Percentiles rank a stretch among this genome's conserved stretches.
Conservation (phyloP, 2,113 vertebrate species). For the Theristicus caerulescens region DNA sequence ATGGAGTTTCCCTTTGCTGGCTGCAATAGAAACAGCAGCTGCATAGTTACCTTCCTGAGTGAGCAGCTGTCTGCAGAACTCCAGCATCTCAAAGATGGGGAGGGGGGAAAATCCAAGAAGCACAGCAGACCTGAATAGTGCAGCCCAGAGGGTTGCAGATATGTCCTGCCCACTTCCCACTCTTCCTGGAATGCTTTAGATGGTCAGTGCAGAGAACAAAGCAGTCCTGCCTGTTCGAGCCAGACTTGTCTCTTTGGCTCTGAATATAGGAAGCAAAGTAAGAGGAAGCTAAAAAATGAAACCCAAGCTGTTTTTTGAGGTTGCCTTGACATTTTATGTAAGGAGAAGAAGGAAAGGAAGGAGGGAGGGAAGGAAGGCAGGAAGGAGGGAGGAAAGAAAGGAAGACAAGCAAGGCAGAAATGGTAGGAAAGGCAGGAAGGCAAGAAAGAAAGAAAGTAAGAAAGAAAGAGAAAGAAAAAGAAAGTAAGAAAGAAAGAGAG, state of each 20-base stretch:
- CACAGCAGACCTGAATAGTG: neutral
- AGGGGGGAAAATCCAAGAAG: neutral
- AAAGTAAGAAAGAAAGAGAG: neutral
- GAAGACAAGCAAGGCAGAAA: too few species aligned
- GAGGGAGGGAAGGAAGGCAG: too few species aligned
- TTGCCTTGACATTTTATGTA: neutral
- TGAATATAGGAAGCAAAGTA: neutral
- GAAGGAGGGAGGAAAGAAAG: too few species aligned
- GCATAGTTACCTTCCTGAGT: neutral
- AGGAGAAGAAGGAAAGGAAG: neutral
- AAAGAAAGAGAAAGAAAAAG: too few species aligned
- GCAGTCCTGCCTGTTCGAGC: neutral
- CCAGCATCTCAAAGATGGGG: neutral
- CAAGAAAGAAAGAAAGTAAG: neutral
- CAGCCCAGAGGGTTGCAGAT: neutral
- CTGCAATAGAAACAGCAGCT: neutral
- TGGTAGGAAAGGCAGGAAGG: too few species aligned
- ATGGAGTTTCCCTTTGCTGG: neutral
- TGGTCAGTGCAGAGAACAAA: neutral
- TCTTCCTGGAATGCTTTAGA: neutral
- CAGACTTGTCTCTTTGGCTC: neutral
- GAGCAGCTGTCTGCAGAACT: neutral
- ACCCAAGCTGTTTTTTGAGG: neutral
- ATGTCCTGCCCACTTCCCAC: neutral
- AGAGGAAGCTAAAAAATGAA: neutral